A percentile compares a stretch with the other conserved stretches of the same genome.
Evolutionary conservation across 2,113 vertebrate genomes (phyloP).

Genomic region (Gobio gobio): DNA sequence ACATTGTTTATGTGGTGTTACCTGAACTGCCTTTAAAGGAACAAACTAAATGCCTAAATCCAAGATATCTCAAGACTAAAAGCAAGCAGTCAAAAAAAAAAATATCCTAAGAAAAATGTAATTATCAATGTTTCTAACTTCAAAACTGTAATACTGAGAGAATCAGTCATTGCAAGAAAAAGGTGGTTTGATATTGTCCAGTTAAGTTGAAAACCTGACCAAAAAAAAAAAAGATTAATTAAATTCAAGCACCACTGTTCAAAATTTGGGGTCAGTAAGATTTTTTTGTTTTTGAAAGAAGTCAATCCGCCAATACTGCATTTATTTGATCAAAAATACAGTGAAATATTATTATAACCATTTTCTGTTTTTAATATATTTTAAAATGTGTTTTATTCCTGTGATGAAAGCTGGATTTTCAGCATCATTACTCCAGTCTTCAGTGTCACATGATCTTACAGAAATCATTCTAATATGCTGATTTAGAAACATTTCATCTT

Average conservation of each 20-base stretch:
- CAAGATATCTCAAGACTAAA: not conserved
- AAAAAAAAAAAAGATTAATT: not conserved
- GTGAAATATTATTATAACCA: not conserved
- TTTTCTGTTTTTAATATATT: not conserved
- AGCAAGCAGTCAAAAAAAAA: not conserved
- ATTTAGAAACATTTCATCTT: not conserved
- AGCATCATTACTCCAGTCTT: not conserved
- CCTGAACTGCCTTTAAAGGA: not conserved
- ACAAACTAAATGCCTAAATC: not conserved
- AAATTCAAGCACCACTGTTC: not conserved
- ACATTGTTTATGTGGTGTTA: not conserved
- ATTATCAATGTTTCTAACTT: not conserved
- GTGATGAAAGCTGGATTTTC: not conserved
- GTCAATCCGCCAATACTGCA: not conserved
- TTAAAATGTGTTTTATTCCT: not conserved
- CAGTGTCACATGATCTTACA: not conserved
- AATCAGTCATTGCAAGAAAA: not conserved
- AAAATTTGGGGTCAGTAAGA: not conserved
- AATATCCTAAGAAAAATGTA: too few species aligned
- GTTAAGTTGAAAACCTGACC: not conserved
- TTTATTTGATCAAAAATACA: not conserved
- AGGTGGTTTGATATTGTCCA: not conserved
- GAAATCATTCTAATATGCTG: not conserved
- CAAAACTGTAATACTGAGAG: not conserved
- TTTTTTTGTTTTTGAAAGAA: not conserved